Conservation (phyloP, 2,797 vertebrate species). For the Sebastes vulpes region DNA sequence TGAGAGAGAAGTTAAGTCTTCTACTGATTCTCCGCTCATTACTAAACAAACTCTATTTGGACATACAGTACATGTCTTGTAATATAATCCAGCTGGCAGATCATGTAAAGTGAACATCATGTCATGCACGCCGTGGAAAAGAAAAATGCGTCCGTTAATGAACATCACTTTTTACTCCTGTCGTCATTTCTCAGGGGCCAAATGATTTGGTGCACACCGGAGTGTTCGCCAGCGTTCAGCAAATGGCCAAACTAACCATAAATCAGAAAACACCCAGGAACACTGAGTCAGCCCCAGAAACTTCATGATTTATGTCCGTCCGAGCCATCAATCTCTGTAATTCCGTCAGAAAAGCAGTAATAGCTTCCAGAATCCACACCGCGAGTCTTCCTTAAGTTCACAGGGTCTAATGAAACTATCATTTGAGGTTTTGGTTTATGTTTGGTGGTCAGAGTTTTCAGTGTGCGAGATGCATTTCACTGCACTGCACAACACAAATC, state of each 20-base stretch:
- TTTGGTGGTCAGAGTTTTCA: slow-evolving; percentile 55
- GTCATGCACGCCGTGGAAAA: slow-evolving; percentile 5
- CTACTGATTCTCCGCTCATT: background rate
- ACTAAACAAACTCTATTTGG: background rate
- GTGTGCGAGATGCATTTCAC: slow-evolving; percentile 50
- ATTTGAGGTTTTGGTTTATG: slow-evolving; percentile 68
- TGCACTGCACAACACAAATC: slow-evolving; percentile 64
- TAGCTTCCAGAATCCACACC: slow-evolving; percentile 46
- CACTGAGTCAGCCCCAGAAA: slow-evolving; percentile 73
- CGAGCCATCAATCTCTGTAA: slow-evolving; percentile 60
- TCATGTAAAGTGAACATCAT: slow-evolving; percentile 26
- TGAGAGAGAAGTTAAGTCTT: background rate
- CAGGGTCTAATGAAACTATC: slow-evolving; percentile 60
- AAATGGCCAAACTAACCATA: slow-evolving; percentile 70
- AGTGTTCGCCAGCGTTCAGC: slow-evolving; percentile 67
- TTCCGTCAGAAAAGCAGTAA: slow-evolving; percentile 50
- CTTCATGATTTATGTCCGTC: slow-evolving; percentile 63
- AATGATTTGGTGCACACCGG: slow-evolving; percentile 64
- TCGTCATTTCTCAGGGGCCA: slow-evolving; percentile 50
- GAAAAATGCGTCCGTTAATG: slow-evolving; percentile 49
- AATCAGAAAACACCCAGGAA: slow-evolving; percentile 65
- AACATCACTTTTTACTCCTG: slow-evolving; percentile 56
- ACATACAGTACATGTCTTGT: background rate
- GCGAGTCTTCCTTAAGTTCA: slow-evolving; percentile 44
- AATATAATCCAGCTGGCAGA: background rate